Base-by-base conservation (phyloP, 1,140 invertebrate genomes). In the Plutomurus gul region DNA sequence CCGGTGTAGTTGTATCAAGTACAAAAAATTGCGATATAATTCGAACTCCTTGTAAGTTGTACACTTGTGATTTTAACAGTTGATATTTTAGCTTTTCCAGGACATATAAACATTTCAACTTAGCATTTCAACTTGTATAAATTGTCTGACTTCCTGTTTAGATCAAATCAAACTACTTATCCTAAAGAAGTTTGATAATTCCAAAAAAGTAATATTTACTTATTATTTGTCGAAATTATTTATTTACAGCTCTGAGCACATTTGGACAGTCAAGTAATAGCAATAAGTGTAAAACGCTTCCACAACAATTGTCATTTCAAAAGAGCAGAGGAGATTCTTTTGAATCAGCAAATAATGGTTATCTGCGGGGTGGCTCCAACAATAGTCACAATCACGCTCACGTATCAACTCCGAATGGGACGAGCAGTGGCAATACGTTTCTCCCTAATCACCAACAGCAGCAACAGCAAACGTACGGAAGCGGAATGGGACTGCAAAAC, bases 401-500 rank as follows among this genome's bases (percentile, higher is more conserved):
- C 36, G 82, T 81, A 11, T 82, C 80, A 16, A 84, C 82, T 33
- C 82, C 82, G 7, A 84, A 80, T 75, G 82, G 82, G 7, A 46
- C 80, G 16, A 84, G 56, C 30, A 43, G 40, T 70, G 43, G 47
- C 39, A 79, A 72, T n/a, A 71, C 76, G 22, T 84, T 84, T 77
- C 49, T 78, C 3, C 78, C 76, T 13, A 75, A 80, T 40, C 47
- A 51, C 47, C 56, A 65, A n/a, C 56, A 60, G 11, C 78, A 82
- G n/a, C 73, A 56, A 7, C 78, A 80, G 16, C 10, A 10, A 25
- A 46, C 75, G 18, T 43, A 20, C n/a, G 75, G 77, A 20, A 49
- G 16, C 72, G 82, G 79, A 49, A 47, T 78, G 20, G 30, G 40
- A 47, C 27, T 81, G 22, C 77, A 78, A n/a, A 90, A 91, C 84